These are phyloP conservation scores for Clitarchus hookeri DNA, from an alignment of 2,888 invertebrate genomes.

Conservation along the genomic window DNA sequence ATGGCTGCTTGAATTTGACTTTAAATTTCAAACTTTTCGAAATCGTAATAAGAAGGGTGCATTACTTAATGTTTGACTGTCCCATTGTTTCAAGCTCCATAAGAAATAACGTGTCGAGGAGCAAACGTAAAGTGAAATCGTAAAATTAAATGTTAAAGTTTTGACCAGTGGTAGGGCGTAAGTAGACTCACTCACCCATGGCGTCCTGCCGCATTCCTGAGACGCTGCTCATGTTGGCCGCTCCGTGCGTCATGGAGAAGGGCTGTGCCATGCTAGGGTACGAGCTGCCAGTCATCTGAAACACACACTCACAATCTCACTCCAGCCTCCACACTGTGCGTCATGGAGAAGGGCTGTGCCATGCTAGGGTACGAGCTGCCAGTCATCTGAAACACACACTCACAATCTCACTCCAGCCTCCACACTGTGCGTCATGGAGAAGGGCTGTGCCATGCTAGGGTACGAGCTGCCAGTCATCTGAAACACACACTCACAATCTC, in stretches of 20 bases:
- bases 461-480: constrained; percentile 94
- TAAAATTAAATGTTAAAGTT: no score
- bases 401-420: constrained; percentile 48
- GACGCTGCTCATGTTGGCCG: constrained; percentile 83
- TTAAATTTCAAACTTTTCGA: no score
- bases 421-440: constrained; percentile 88
- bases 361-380: constrained; percentile 89
- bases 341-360: constrained; percentile 95
- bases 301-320: constrained; percentile 45
- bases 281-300: constrained; percentile 89
- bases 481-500: constrained; percentile 49
- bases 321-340: constrained; percentile 71
- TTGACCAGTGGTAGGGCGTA: no score
- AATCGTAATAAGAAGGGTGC: no score
- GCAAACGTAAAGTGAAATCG: no score
- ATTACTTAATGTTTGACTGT: no score
- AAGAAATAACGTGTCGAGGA: no score
- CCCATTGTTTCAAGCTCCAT: no score
- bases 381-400: constrained; percentile 75
- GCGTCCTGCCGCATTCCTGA: constrained; percentile 84
- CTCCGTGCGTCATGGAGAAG: constrained; percentile 90
- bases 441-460: constrained; percentile 92
- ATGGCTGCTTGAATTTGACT: no score
- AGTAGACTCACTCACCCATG: constrained; percentile 71
- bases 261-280: constrained; percentile 94